Conservation (phyloP, 2,797 vertebrate genomes). For the Morus bassanus region DNA sequence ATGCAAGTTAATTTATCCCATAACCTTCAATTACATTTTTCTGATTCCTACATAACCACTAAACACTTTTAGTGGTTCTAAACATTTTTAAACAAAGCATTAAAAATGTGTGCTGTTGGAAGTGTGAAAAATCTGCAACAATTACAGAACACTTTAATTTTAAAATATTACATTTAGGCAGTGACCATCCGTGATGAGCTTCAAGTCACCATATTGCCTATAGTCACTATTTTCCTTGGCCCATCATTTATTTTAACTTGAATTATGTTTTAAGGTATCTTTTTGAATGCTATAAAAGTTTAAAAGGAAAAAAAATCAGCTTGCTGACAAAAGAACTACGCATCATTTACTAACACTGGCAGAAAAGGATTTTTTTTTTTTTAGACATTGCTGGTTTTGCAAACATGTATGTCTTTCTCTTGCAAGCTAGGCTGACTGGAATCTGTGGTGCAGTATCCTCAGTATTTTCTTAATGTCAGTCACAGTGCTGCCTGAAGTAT, state of each 20-base stretch:
- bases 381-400: neutral
- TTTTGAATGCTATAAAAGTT: neutral
- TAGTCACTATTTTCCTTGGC: constrained; percentile 13
- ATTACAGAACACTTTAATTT: constrained; percentile 12
- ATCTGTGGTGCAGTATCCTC: neutral
- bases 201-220: neutral
- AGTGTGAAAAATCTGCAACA: constrained; percentile 40
- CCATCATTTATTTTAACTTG: constrained; percentile 15
- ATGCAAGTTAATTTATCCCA: constrained; percentile 15
- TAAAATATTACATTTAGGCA: constrained; percentile 1
- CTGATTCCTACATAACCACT: neutral
- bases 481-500: neutral
- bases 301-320: neutral
- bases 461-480: constrained; percentile 21
- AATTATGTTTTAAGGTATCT: neutral
- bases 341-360: neutral
- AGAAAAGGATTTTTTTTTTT: constrained; percentile 1
- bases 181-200: neutral
- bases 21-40: constrained; percentile 29
- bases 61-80: neutral
- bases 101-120: constrained; percentile 13
- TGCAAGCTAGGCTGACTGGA: neutral
- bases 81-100: constrained; percentile 13
- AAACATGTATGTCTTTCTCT: neutral
- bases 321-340: neutral